Conservation (phyloP, 2,113 vertebrate genomes). For the Spea bombifrons region DNA sequence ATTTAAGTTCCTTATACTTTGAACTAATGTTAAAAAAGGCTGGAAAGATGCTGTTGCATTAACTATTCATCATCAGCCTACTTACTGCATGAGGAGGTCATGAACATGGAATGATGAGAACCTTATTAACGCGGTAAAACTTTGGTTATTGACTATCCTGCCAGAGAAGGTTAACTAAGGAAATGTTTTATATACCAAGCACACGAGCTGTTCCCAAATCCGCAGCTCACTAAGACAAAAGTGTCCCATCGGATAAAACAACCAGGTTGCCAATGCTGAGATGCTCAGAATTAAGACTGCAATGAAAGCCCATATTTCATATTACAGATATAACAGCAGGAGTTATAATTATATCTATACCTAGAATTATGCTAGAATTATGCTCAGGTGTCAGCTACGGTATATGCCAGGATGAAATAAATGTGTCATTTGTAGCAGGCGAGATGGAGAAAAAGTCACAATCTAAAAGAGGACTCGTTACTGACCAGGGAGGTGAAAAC, state of each 20-base stretch:
- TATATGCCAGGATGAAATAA: conserved; percentile 13
- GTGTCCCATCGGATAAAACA: conserved; percentile 22
- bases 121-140: no score
- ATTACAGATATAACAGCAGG: conserved; percentile 32
- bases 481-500: neutral
- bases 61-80: no score
- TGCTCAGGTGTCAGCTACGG: no score
- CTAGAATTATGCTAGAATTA: conserved; percentile 29
- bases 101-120: no score
- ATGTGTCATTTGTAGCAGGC: conserved; percentile 39
- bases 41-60: no score
- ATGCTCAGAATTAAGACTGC: conserved; percentile 30
- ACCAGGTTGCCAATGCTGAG: conserved; percentile 30
- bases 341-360: conserved; percentile 48
- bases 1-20: no score
- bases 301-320: conserved; percentile 42
- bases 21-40: no score
- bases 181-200: conserved; percentile 14
- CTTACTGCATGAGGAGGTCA: no score
- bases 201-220: conserved; percentile 7
- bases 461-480: conserved; percentile 1
- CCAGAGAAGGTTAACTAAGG: neutral
- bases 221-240: conserved; percentile 35
- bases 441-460: conserved; percentile 10
- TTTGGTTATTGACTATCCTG: no score